These are phyloP conservation scores for Micropterix aruncella DNA, from an alignment of 2,888 invertebrate species.

Conservation along the genomic window DNA sequence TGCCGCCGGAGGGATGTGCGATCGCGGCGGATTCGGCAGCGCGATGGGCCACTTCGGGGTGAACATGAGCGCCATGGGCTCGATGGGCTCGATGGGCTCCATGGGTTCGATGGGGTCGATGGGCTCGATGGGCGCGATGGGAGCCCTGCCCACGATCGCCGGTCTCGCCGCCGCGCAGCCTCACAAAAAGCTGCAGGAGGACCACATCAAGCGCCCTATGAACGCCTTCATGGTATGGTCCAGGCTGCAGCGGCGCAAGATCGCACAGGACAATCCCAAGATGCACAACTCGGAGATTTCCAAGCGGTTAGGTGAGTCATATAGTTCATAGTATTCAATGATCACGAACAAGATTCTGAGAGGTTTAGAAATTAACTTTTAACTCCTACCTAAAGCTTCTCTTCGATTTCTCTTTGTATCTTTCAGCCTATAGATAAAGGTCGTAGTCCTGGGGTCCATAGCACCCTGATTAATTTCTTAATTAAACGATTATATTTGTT, in stretches of 20 bases:
- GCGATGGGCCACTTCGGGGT: slow-evolving; percentile 39
- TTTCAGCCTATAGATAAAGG: no score
- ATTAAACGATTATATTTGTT: no score
- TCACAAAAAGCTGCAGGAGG: slow-evolving; percentile 50
- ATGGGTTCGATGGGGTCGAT: slow-evolving; percentile 24
- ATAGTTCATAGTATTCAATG: no score
- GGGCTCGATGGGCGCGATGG: slow-evolving; percentile 32
- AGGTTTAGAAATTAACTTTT: no score
- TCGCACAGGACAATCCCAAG: slow-evolving; percentile 95
- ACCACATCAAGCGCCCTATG: slow-evolving; percentile 94
- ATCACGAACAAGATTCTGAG: no score
- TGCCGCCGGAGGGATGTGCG: slow-evolving; percentile 64
- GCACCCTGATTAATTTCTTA: no score
- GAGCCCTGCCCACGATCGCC: slow-evolving; percentile 41
- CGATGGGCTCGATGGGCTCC: slow-evolving; percentile 41
- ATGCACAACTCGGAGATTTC: slow-evolving; percentile 98
- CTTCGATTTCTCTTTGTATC: no score
- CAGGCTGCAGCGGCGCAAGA: slow-evolving; percentile 79
- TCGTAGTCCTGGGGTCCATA: no score
- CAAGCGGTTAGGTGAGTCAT: slow-evolving; percentile 74
- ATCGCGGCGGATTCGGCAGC: slow-evolving; percentile 44
- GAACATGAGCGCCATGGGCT: slow-evolving; percentile 36
- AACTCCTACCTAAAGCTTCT: no score
- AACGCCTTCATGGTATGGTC: slow-evolving; percentile 99
- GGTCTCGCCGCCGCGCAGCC: slow-evolving; percentile 27